phyloP scores from a whole-genome alignment of 37 sponge, comb jelly and placozoan species.

The Chondrosia reniformis region DNA sequence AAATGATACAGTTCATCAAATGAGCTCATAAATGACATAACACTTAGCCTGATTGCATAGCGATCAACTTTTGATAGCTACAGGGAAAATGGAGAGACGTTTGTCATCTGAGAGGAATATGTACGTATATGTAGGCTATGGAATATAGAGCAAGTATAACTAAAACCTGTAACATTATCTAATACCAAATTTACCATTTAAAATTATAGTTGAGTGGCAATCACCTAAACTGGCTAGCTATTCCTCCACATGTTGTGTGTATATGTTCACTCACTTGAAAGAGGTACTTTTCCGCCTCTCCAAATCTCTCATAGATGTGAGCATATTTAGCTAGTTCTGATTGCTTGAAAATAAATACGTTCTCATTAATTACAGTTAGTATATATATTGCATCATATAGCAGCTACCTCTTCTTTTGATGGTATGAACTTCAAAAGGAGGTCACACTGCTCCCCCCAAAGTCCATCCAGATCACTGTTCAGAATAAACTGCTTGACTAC shows the following conservation, averaged over 20 bases:
- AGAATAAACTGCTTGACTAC: slow-evolving; percentile 38
- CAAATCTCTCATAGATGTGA: slow-evolving; percentile 41
- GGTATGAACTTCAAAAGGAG: slow-evolving; percentile 79
- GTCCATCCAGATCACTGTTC: slow-evolving; percentile 73
- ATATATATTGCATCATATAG: too few species aligned
- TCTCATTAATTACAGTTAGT: too few species aligned
- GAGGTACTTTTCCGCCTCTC: slow-evolving; percentile 85
- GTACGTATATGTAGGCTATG: too few species aligned
- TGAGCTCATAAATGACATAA: slow-evolving; percentile 84
- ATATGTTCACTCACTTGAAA: slow-evolving; percentile 47
- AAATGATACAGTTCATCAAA: slow-evolving; percentile 75
- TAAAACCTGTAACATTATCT: too few species aligned
- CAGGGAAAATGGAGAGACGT: neutral
- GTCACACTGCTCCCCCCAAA: slow-evolving; percentile 70
- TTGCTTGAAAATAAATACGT: too few species aligned
- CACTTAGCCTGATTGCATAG: slow-evolving; percentile 52
- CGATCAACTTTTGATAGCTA: slow-evolving; percentile 77
- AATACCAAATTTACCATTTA: too few species aligned
- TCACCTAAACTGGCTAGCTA: too few species aligned
- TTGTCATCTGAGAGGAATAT: neutral
- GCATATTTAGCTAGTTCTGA: slow-evolving; percentile 45
- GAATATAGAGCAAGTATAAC: too few species aligned
- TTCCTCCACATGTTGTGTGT: too few species aligned
- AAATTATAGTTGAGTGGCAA: too few species aligned
- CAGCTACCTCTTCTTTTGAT: slow-evolving; percentile 65